phyloP scores from a whole-genome alignment of 1,140 invertebrate genomes.

The Whitmania pigra region DNA sequence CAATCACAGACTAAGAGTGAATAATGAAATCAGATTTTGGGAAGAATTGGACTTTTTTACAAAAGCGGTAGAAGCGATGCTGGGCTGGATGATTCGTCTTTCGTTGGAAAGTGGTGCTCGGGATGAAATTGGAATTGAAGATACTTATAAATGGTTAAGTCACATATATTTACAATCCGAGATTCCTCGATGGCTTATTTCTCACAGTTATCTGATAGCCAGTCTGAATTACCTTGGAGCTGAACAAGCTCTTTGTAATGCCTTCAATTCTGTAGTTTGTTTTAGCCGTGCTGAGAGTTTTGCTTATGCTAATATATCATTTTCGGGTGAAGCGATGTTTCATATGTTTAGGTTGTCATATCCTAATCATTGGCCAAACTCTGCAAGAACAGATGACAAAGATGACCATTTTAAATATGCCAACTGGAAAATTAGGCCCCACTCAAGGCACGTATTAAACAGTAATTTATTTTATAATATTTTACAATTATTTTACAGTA shows the following conservation, averaged over 20 bases:
- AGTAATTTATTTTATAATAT: background rate
- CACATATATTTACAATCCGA: background rate
- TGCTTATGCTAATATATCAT: slow-evolving; percentile 25
- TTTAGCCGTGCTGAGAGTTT: slow-evolving; percentile 24
- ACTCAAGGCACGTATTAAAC: slow-evolving; percentile 9
- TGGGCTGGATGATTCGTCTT: slow-evolving; percentile 15
- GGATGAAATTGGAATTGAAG: background rate
- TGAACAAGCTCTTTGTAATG: slow-evolving; percentile 24
- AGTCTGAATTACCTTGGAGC: slow-evolving; percentile 25
- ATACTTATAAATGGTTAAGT: background rate
- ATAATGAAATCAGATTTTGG: slow-evolving; percentile 19
- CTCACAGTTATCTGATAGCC: slow-evolving; percentile 23
- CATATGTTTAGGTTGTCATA: slow-evolving; percentile 21
- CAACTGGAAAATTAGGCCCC: background rate
- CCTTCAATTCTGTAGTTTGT: slow-evolving; percentile 23
- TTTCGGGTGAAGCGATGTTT: slow-evolving; percentile 24
- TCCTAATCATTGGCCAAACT: slow-evolving; percentile 9
- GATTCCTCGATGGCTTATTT: slow-evolving; percentile 17
- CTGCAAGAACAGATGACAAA: background rate
- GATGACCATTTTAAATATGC: background rate
- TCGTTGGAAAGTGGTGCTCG: background rate
- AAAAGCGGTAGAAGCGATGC: slow-evolving; percentile 20
- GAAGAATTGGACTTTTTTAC: slow-evolving; percentile 25
- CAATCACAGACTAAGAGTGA: slow-evolving; percentile 18
- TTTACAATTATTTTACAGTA: too few species aligned